A percentile compares a stretch with the other conserved stretches of the same genome.
Conservation (phyloP, 2,888 invertebrate genomes). For the Lithophane leautieri region DNA sequence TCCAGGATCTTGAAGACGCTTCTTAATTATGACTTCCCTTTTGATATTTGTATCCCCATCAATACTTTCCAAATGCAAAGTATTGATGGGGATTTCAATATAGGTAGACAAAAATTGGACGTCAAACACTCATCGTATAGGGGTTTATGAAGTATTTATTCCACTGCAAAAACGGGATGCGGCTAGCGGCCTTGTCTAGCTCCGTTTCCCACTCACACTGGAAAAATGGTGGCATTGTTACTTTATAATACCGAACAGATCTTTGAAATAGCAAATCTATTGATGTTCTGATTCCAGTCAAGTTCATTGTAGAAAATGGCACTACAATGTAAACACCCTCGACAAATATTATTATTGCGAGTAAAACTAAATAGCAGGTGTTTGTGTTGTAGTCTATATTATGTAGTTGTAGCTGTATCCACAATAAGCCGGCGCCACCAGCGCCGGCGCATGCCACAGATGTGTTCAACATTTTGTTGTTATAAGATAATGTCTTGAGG, state of each 20-base stretch:
- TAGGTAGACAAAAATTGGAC: not conserved
- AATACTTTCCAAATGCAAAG: not conserved
- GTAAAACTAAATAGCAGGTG: constrained; percentile 60
- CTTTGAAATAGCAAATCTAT: constrained; percentile 7
- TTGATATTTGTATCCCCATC: not conserved
- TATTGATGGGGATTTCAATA: not conserved
- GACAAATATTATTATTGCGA: constrained; percentile 55
- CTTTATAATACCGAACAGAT: too few relatives aligned
- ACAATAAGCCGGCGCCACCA: constrained; percentile 56
- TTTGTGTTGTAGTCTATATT: constrained; percentile 48
- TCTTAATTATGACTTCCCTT: not conserved
- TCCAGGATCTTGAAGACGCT: not conserved
- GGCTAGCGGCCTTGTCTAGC: too few relatives aligned
- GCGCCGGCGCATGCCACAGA: constrained; percentile 49
- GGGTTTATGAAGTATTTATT: too few relatives aligned
- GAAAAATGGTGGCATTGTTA: too few relatives aligned
- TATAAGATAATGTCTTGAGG: not conserved
- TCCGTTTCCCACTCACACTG: too few relatives aligned
- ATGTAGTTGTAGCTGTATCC: constrained; percentile 47
- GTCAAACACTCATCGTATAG: not conserved
- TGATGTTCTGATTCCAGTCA: constrained; percentile 18
- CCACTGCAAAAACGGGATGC: too few relatives aligned
- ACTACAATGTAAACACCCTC: constrained; percentile 47
- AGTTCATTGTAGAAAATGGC: constrained; percentile 54
- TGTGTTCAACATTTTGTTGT: constrained; percentile 52